Conservation (phyloP, 2,797 vertebrate genomes). For the Acanthis flammea region DNA sequence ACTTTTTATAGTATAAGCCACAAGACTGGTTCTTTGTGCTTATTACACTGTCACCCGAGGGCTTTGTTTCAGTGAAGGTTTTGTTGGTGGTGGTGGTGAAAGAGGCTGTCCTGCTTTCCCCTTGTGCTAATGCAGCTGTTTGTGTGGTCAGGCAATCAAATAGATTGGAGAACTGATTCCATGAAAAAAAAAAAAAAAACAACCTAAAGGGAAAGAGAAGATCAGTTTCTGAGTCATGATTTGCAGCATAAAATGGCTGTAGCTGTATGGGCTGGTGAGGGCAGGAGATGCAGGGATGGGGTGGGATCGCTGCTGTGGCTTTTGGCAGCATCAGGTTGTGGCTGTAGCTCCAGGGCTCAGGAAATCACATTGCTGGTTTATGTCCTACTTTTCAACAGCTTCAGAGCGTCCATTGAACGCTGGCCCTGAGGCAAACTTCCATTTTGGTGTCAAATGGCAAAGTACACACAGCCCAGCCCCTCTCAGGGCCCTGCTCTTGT, state of each 20-base stretch:
- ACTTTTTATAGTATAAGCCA: neutral
- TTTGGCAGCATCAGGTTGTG: neutral
- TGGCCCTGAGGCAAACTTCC: conserved; percentile 18
- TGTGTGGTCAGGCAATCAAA: neutral
- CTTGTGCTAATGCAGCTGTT: neutral
- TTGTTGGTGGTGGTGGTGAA: neutral
- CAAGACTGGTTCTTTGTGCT: neutral
- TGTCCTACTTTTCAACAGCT: conserved; percentile 54
- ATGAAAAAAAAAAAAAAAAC: neutral
- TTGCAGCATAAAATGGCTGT: neutral
- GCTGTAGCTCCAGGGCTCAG: neutral
- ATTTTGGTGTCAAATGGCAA: conserved; percentile 26
- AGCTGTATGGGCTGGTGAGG: neutral
- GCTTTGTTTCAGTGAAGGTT: neutral
- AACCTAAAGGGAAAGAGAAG: neutral
- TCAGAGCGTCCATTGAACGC: neutral
- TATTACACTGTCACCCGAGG: neutral
- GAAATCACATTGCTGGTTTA: conserved; percentile 23
- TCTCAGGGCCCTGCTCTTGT: neutral
- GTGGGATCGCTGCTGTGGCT: neutral
- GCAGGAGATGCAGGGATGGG: neutral
- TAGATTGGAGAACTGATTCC: neutral
- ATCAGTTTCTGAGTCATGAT: neutral
- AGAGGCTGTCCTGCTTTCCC: neutral
- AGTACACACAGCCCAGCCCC: neutral